Conservation (phyloP, 1,140 invertebrate species). For the Sweltsa coloradensis region DNA sequence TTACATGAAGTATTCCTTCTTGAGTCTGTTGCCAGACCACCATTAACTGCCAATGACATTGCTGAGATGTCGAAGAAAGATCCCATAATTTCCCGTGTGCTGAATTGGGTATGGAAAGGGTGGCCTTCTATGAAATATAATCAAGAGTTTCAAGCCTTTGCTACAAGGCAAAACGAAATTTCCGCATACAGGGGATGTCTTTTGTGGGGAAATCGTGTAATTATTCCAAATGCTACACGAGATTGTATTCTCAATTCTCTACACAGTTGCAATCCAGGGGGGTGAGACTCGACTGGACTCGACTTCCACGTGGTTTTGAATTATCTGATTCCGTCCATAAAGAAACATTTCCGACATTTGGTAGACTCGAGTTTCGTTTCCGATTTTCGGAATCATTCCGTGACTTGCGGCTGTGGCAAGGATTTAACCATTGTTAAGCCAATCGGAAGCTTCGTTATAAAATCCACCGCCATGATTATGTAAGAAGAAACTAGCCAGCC, state of each 20-base stretch:
- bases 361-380: too few species aligned
- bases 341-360: too few species aligned
- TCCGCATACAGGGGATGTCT: background rate
- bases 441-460: too few species aligned
- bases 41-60: slow-evolving; percentile 5
- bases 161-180: background rate
- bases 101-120: background rate
- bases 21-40: slow-evolving; percentile 1
- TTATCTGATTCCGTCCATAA: too few species aligned
- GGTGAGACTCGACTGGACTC: too few species aligned
- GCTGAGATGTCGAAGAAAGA: slow-evolving; percentile 1
- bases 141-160: background rate
- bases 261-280: too few species aligned
- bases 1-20: slow-evolving; percentile 7
- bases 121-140: slow-evolving; percentile 3
- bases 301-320: too few species aligned
- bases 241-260: background rate
- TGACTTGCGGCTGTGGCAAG: too few species aligned
- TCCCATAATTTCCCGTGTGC: background rate
- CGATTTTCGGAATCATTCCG: too few species aligned
- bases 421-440: too few species aligned
- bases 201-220: background rate
- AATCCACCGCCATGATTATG: too few species aligned
- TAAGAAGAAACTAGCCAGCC: too few species aligned
- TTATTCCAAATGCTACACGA: background rate